phyloP scores from a whole-genome alignment of 2,113 vertebrate genomes.

The Dinomys branickii region DNA sequence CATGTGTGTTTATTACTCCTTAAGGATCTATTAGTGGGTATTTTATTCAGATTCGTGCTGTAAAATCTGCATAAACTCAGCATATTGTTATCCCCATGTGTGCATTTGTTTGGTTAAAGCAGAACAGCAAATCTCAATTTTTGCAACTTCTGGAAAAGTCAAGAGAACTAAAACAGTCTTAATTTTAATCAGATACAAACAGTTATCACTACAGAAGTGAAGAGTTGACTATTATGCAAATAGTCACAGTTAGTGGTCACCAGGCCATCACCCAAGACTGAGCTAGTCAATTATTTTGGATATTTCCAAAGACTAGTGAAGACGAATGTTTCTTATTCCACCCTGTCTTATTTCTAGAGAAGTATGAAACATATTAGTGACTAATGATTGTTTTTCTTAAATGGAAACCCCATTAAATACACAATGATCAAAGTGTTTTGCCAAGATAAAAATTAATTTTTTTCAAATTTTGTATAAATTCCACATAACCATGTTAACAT shows the following conservation, averaged over 20 bases:
- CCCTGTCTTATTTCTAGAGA: slow-evolving; percentile 83
- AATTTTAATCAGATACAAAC: slow-evolving; percentile 92
- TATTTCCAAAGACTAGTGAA: slow-evolving; percentile 90
- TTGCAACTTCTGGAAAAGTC: slow-evolving; percentile 92
- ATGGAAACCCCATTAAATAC: slow-evolving; percentile 80
- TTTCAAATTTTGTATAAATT: slow-evolving; percentile 72
- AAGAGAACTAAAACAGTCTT: slow-evolving; percentile 89
- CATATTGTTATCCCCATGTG: slow-evolving; percentile 92
- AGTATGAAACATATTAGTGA: slow-evolving; percentile 85
- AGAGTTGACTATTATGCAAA: slow-evolving; percentile 92
- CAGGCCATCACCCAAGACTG: slow-evolving; percentile 88
- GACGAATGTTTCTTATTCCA: slow-evolving; percentile 86
- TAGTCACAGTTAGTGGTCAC: slow-evolving; percentile 90
- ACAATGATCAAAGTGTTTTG: slow-evolving; percentile 79
- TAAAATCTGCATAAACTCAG: slow-evolving; percentile 94
- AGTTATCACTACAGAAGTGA: slow-evolving; percentile 91
- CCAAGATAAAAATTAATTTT: slow-evolving; percentile 72
- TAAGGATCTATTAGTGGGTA: slow-evolving; percentile 91
- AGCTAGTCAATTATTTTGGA: slow-evolving; percentile 90
- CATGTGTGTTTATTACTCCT: slow-evolving; percentile 92
- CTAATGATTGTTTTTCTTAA: slow-evolving; percentile 86
- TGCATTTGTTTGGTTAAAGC: slow-evolving; percentile 92
- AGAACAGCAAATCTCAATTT: slow-evolving; percentile 92
- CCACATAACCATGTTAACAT: slow-evolving; percentile 61
- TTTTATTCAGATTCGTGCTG: slow-evolving; percentile 92